Base-by-base conservation (phyloP, 2,113 vertebrate genomes). In the Scalopus aquaticus region DNA sequence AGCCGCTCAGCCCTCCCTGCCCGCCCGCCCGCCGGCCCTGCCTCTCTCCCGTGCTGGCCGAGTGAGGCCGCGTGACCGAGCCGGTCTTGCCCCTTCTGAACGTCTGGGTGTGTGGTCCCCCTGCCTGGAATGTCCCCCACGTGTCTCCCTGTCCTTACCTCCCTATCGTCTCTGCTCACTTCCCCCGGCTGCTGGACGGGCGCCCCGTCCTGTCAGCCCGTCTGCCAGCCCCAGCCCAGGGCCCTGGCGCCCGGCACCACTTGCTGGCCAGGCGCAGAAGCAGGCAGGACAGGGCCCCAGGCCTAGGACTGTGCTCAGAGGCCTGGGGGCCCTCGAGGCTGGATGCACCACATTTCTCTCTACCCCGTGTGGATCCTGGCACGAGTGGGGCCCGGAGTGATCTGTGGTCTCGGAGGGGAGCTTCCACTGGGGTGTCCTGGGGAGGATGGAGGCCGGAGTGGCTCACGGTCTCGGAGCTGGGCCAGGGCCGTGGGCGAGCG, bases 31-130 rank as follows among this genome's bases (percentile, higher is more conserved):
- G 11, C 26, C 3, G 44, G 2, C 44, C 32, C 35, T 3, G 20
- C 28, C 46, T 46, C 30, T n/a, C 56, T 46, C 37, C 28, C 5
- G 0, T 5, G 1, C 17, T 2, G 0, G 17, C 1, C 0, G 42
- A 10, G 26, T 1, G 8, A 11, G 26, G 58, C 58, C 10, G 24
- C 35, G 1, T 22, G 42, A 28, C 13, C 0, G 0, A 0, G 0
- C 51, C 3, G 24, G 2, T 20, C 85, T 37, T 3, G 26, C 26
- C 58, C 0, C 1, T 54, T n/a, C 20, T 13, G 62, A 60, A 3
- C 35, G 11, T 28, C 24, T 5, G 54, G 42, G 2, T 0, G 0
- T 2, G 54, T 8, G 15, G 54, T 26, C 17, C 16, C 42, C 46
- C n/a, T 0, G 3, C 35, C 44, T 30, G 28, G 15, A 35, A 3